Evolutionary conservation across 2,797 vertebrate species (phyloP).

Genomic region (Chloroceryle inda): DNA sequence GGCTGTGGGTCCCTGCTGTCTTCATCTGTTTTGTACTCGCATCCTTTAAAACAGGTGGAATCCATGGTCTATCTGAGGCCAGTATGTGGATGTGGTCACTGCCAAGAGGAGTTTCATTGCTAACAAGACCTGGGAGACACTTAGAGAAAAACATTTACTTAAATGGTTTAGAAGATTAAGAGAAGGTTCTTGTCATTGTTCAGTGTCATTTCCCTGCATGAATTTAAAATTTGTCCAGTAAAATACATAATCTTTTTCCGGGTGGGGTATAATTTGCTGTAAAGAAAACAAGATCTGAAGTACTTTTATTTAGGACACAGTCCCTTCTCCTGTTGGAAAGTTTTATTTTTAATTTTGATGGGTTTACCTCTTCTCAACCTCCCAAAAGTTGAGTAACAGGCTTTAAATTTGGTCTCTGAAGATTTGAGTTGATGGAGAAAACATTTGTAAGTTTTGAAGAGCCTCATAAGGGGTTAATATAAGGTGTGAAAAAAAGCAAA

Average conservation of each 20-base stretch:
- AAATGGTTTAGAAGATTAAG: not conserved
- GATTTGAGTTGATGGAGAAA: not conserved
- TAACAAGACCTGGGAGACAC: not conserved
- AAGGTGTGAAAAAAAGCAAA: not conserved
- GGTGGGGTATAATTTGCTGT: not conserved
- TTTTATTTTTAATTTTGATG: not conserved
- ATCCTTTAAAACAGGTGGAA: not conserved
- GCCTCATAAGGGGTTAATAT: not conserved
- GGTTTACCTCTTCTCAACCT: not conserved
- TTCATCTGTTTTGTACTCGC: not conserved
- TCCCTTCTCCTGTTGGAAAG: not conserved
- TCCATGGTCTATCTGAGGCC: not conserved
- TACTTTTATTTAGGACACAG: not conserved
- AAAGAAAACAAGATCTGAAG: not conserved
- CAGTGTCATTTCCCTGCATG: not conserved
- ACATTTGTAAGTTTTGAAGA: not conserved
- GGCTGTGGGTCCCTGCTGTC: not conserved
- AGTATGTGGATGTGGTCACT: not conserved
- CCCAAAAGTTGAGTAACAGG: not conserved
- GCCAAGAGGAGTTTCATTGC: not conserved
- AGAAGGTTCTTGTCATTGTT: not conserved
- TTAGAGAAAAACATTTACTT: not conserved
- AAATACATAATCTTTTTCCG: not conserved
- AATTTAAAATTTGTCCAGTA: not conserved
- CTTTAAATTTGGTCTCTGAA: not conserved